Conservation (phyloP, 23 tunicate species). For the Phallusia fumigata region DNA sequence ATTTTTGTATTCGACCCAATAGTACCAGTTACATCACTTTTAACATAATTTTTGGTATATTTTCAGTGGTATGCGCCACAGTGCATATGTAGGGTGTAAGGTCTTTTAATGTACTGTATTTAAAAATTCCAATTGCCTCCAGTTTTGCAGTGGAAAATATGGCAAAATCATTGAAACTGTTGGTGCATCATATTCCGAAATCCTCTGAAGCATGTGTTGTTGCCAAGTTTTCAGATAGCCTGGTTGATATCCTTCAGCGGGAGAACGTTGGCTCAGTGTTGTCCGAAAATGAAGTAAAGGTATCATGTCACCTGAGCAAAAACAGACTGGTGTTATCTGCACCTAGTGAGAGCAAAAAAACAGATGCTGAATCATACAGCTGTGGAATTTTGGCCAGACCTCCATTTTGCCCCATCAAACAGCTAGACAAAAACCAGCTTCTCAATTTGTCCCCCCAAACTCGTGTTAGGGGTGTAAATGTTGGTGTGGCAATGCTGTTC, state of each 20-base stretch:
- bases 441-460: constrained; percentile 9
- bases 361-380: background rate
- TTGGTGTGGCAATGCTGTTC: constrained; percentile 57
- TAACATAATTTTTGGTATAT: no score
- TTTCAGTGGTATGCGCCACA: no score
- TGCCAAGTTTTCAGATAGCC: background rate
- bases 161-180: background rate
- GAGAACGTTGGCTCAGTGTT: background rate
- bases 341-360: background rate
- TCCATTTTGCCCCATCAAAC: constrained; percentile 60
- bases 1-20: no score
- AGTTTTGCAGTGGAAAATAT: no score
- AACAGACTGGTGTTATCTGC: background rate
- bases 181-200: background rate
- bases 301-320: background rate
- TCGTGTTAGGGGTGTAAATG: constrained; percentile 34
- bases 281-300: background rate
- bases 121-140: no score
- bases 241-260: background rate
- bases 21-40: no score
- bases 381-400: constrained; percentile 34
- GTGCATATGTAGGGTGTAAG: no score
- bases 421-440: constrained; percentile 8
- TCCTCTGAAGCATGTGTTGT: background rate
- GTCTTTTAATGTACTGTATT: no score